A percentile compares a stretch with the other conserved stretches of the same genome.
Evolutionary conservation across 2,888 invertebrate genomes (phyloP).

Genomic region (Aproaerema taeniolella): DNA sequence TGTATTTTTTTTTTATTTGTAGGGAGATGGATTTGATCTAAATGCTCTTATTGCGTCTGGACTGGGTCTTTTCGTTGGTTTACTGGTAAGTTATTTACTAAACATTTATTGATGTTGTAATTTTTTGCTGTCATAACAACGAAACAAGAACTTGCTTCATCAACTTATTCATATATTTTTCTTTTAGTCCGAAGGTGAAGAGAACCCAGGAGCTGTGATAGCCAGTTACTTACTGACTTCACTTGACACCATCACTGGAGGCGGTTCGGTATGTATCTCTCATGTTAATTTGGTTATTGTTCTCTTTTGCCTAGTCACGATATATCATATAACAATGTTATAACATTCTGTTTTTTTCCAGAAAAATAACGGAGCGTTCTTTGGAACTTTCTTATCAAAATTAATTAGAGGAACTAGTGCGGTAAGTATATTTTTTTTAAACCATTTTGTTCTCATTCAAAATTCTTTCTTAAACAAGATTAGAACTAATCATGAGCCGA

Average conservation of each 20-base stretch:
- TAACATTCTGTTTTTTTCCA: constrained; percentile 39
- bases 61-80: constrained; percentile 61
- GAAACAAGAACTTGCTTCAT: no score
- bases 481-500: no score
- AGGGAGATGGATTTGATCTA: constrained; percentile 69
- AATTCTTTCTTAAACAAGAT: no score
- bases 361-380: constrained; percentile 69
- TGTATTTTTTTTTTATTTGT: constrained; percentile 1
- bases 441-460: constrained; percentile 2
- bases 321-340: no score
- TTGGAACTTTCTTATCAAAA: constrained; percentile 60
- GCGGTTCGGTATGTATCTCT: constrained; percentile 54
- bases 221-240: constrained; percentile 62
- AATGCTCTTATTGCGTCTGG: constrained; percentile 61
- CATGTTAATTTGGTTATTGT: neutral
- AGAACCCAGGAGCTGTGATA: constrained; percentile 62
- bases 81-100: constrained; percentile 62
- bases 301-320: no score
- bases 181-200: constrained; percentile 57
- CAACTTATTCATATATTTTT: no score
- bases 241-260: constrained; percentile 64
- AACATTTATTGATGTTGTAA: neutral
- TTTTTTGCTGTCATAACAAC: neutral
- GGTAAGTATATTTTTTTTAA: constrained; percentile 38
- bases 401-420: constrained; percentile 63